phyloP scores from a whole-genome alignment of 2,797 vertebrate genomes.

The Cheirogaleus major region DNA sequence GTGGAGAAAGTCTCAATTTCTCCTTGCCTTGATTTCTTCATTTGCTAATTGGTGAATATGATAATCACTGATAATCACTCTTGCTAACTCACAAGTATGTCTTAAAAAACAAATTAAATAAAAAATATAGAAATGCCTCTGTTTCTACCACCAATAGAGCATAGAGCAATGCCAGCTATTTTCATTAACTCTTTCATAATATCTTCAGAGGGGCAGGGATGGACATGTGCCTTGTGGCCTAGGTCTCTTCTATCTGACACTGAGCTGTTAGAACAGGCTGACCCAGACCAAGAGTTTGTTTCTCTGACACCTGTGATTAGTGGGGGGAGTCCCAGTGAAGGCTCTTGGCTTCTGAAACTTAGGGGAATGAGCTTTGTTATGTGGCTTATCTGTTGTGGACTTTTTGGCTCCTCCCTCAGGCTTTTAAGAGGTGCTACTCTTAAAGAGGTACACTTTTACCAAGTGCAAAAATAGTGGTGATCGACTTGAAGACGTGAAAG shows the following conservation, averaged over 20 bases:
- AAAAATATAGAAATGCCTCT: neutral
- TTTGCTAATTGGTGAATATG: neutral
- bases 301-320: neutral
- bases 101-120: neutral
- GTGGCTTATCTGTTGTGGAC: neutral
- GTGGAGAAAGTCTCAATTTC: neutral
- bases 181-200: neutral
- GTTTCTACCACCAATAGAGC: neutral
- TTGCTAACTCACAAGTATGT: neutral
- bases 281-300: neutral
- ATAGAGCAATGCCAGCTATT: neutral
- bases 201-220: neutral
- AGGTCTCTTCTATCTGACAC: neutral
- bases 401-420: neutral
- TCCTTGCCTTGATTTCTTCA: conserved; percentile 42
- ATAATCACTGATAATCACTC: neutral
- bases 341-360: neutral
- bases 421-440: neutral
- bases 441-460: no score
- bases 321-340: neutral
- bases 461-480: neutral
- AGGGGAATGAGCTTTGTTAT: neutral
- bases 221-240: neutral
- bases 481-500: neutral
- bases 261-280: neutral